Base-by-base conservation (phyloP, 2,113 vertebrate genomes). In the Pycnonotus jocosus region DNA sequence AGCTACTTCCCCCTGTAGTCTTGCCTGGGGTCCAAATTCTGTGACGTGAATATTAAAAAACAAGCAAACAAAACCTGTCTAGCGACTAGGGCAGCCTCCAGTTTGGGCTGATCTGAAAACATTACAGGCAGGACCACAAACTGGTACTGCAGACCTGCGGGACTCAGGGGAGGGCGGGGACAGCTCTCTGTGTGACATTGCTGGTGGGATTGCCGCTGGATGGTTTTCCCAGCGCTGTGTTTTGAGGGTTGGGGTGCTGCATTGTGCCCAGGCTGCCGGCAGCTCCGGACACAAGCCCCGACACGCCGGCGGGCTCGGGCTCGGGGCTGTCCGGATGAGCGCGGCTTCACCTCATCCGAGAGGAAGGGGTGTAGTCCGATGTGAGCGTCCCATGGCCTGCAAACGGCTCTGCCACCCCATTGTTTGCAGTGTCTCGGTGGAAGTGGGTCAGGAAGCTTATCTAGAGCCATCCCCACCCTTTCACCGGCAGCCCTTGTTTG, bases 381-480 rank as follows among this genome's bases (percentile, higher is more conserved):
- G 33, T 62, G 13, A n/a, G 2, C 8, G 19, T 95, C 88, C 92
- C 92, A 48, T 14, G 15, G 93, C 82, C 90, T 58, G 85, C 60
- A 16, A 68, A 51, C 3, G 72, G 16, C 65, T 84, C 80, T 81
- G 82, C 65, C 72, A 4, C 93, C 37, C 92, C 79, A 96, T 97
- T 97, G 96, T 97, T 96, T 27, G 3, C 0, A 94, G 51, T 18
- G 62, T 76, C 84, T 88, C 64, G 1, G 81, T 95, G 85, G 95
- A 96, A 96, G 94, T 44, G 90, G 42, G 83, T 84, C 91, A 96
- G 95, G 95, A 97, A 96, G 79, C 90, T 93, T 96, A 95, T 96
- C 92, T 93, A 47, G 76, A 90, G 72, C 84, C 85, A 93, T 93
- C 82, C 82, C 96, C 94, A 74, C 92, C 95, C 95, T 93, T 35